A percentile compares a stretch with the other conserved stretches of the same genome.
These are phyloP conservation scores for Trichonephila inaurata DNA, from an alignment of 1,140 invertebrate species.

Conservation along the genomic window DNA sequence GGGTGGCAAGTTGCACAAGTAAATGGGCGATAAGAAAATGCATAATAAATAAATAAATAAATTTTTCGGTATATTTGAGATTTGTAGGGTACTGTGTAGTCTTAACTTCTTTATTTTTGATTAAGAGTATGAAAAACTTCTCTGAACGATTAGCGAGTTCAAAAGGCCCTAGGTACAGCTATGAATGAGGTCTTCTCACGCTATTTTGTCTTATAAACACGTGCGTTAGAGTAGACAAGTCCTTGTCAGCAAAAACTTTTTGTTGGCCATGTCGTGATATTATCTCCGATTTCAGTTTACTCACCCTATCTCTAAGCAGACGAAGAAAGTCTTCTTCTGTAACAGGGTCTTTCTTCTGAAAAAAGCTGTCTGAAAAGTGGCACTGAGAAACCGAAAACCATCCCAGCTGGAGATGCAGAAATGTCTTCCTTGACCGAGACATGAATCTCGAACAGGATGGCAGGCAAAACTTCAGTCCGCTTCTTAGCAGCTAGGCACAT, in stretches of 20 bases:
- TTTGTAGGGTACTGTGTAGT: no score
- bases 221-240: not conserved
- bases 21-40: no score
- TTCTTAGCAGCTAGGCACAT: not conserved
- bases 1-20: no score
- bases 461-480: not conserved
- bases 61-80: no score
- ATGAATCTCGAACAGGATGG: constrained; percentile 75
- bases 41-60: no score
- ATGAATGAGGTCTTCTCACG: not conserved
- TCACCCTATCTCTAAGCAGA: not conserved
- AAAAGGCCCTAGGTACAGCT: not conserved
- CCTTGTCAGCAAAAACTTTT: not conserved
- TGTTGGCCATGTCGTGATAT: not conserved
- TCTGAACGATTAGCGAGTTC: not conserved
- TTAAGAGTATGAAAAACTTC: not conserved
- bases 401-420: constrained; percentile 66
- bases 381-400: constrained; percentile 77
- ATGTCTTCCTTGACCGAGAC: constrained; percentile 78
- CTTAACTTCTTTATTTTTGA: not conserved
- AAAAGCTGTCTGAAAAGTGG: no score
- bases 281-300: not conserved
- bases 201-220: not conserved
- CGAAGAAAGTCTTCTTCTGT: not conserved
- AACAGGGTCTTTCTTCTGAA: no score